Evolutionary conservation across 2,113 vertebrate genomes (phyloP).

Genomic region (Sander vitreus): DNA sequence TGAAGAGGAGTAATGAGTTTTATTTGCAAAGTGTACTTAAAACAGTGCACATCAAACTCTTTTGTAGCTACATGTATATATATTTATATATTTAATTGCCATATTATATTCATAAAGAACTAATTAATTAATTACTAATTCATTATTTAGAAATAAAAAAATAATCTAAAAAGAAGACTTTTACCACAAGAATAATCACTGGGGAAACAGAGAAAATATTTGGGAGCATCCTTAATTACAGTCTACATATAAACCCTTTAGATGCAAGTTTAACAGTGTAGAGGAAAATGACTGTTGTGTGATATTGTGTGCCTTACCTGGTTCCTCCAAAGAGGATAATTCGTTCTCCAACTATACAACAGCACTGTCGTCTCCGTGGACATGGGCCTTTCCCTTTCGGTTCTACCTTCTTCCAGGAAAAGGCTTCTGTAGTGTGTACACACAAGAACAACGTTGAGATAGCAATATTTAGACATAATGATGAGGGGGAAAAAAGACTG

Average conservation of each 20-base stretch:
- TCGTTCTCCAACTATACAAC: conserved; percentile 97
- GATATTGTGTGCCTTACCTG: conserved; percentile 85
- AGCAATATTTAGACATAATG: not conserved
- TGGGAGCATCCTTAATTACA: not conserved
- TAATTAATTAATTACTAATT: not conserved
- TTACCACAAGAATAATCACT: not conserved
- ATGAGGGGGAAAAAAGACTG: not conserved
- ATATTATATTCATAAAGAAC: not conserved
- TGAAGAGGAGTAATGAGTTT: not conserved
- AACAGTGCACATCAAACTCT: not conserved
- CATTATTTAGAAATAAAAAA: not conserved
- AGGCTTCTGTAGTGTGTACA: conserved; percentile 73
- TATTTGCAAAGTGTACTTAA: not conserved
- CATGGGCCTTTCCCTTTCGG: conserved; percentile 96
- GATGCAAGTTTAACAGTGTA: not conserved
- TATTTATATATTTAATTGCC: not conserved
- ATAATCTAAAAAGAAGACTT: not conserved
- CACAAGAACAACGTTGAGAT: not conserved
- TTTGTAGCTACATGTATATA: not conserved
- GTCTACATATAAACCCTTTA: not conserved
- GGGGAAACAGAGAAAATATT: not conserved
- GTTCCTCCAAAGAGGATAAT: conserved; percentile 98
- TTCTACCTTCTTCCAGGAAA: conserved; percentile 94
- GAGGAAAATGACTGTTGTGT: not conserved
- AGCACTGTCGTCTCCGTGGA: conserved; percentile 95